Percentiles rank a stretch among this genome's conserved stretches.
These are phyloP conservation scores for Eueides isabella DNA, from an alignment of 1,140 invertebrate genomes.

Conservation along the genomic window DNA sequence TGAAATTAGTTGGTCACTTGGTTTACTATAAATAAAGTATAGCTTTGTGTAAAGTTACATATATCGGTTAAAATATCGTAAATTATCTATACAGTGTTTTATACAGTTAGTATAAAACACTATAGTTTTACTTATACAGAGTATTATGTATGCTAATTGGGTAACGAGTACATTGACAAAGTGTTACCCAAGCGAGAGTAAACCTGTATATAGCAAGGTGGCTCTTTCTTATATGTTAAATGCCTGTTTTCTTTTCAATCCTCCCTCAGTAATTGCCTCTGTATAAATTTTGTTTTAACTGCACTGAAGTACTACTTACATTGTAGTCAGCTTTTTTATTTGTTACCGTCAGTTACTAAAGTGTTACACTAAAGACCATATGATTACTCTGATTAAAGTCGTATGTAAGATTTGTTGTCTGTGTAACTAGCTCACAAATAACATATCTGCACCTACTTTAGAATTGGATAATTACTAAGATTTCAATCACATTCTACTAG, in stretches of 20 bases:
- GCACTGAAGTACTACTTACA: slow-evolving; percentile 33
- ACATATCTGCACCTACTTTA: slow-evolving; percentile 43
- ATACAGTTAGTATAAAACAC: not conserved
- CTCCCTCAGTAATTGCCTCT: slow-evolving; percentile 27
- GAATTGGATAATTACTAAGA: slow-evolving; percentile 45
- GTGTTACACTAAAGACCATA: slow-evolving; percentile 52
- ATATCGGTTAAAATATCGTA: too few relatives aligned
- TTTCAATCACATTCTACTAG: slow-evolving; percentile 53
- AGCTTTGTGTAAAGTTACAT: not conserved
- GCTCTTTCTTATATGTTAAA: slow-evolving; percentile 41
- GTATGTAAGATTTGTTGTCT: slow-evolving; percentile 44
- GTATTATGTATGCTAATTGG: slow-evolving; percentile 46
- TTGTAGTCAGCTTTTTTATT: slow-evolving; percentile 39
- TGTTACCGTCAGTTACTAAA: slow-evolving; percentile 47
- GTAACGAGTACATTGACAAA: slow-evolving; percentile 50
- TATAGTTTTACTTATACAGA: not conserved
- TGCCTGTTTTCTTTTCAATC: slow-evolving; percentile 40
- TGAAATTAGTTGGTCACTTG: slow-evolving; percentile 38
- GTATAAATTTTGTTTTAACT: slow-evolving; percentile 26
- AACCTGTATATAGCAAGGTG: slow-evolving; percentile 36
- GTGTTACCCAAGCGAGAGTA: slow-evolving; percentile 30
- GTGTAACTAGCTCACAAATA: slow-evolving; percentile 60
- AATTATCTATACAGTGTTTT: too few relatives aligned
- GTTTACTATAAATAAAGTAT: slow-evolving; percentile 26
- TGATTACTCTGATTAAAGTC: slow-evolving; percentile 40